Evolutionary conservation across 2,888 invertebrate genomes (phyloP), one percentile per base, ranked within the genome.

Genomic region (Cheiracanthium punctorium): DNA sequence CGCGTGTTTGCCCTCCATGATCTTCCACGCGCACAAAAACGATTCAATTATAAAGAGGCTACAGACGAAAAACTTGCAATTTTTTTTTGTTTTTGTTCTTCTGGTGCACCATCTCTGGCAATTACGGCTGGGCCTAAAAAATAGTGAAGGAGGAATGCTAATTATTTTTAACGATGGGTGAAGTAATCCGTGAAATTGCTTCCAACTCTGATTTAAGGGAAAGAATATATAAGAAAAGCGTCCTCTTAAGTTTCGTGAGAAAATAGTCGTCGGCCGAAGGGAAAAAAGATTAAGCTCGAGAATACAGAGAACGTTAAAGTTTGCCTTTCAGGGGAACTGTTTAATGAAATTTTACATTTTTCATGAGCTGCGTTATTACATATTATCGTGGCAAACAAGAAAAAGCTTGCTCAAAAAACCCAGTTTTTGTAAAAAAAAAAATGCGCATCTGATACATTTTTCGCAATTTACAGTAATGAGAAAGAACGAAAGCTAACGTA

Each of bases 141-240:
- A 67, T 41, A 70, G 58, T 48, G 67, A 33, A 75, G 37, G 37
- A 79, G 33, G 74, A 79, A 85, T 79, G 79, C 79, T 85, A 85
- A 85, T 85, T 85, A 85, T 85, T 85, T 85, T 73, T 65, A 69
- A 69, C 72, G 67, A 69, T 67, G 43, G 52, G 84, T 85, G 84
- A 79, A 85, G 79, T 85, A 85, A 84, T 85, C 84, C 84, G 79
- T 85, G 84, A 85, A 85, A 85, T 85, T 85, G 69, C 79, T 73
- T 69, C 73, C 74, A 37, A 58, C 77, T 30, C 79, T 79, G 74
- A 85, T 85, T 74, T 79, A 79, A 69, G 33, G 64, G 69, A 64
- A n/a, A 65, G 76, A 29, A 72, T 74, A 79, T n/a, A n/a, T 65
- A 64, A 37, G 77, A 30, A n/a, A 30, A 30, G 52, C 37, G 69